Base-by-base conservation (phyloP, 2,797 vertebrate species). In the Sparidentex hasta region DNA sequence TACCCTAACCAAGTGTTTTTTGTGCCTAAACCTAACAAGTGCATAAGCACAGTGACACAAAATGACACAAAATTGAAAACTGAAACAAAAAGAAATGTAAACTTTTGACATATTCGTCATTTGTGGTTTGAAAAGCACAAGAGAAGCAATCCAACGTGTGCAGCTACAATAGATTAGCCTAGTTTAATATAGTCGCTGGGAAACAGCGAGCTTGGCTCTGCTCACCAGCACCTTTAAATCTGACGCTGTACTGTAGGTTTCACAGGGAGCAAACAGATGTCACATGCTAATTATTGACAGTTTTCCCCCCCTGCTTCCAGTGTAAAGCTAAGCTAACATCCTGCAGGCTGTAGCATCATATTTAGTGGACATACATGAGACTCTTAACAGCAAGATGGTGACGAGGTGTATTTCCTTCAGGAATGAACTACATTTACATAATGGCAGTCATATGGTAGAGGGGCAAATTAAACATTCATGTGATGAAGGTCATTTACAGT, bases 121-220 rank as follows among this genome's bases (percentile, higher is more conserved):
- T 33, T 33, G 33, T 33, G 33, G 33, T 33, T 33, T 1, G 33
- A 33, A 33, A 33, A 8, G 33, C 29, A 33, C 33, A 33, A 73
- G 16, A 55, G 48, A 70, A 57, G 44, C n/a, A 51, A 29, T 74
- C 48, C 66, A 14, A 13, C 65, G 17, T 56, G 33, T 48, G 51
- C 20, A 65, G 13, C 13, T 33, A 33, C 23, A 51, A 16, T 14
- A 61, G 18, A 68, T 71, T 58, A 63, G 29, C 50, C 27, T 38
- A 43, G 7, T 0, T 74, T 68, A 56, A 7, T 21, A 41, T 20
- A 52, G 61, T 44, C 38, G 54, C 67, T 21, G 17, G 44, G 33
- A 55, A 65, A 75, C 20, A 41, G 14, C 50, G 47, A 58, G 14
- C 44, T 9, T 44, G 4, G 23, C 20, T 68, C 20, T 41, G 8